Base-by-base conservation (phyloP, 2,888 invertebrate genomes). In the Drosophila algonquin region DNA sequence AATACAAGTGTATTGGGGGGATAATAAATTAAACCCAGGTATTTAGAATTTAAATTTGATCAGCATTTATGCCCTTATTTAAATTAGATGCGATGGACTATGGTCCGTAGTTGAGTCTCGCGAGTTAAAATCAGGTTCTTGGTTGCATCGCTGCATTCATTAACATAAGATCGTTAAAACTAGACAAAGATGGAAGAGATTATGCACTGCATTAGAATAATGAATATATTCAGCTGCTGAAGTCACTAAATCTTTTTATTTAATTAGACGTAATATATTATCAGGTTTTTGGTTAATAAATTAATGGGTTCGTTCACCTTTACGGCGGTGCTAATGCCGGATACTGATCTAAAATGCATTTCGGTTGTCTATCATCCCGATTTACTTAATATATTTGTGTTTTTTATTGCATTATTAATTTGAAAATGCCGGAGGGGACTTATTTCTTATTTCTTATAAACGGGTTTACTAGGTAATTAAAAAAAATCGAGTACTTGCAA, bases 381-480 rank as follows among this genome's bases (percentile, higher is more conserved):
- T 21, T 40, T 62, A 47, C n/a, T 47, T 30, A 32, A n/a, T 21
- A 24, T 18, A 45, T 40, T 55, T 16, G 24, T 55, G 24, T 21
- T 47, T 32, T 44, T 55, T 52, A 44, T 52, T 18, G 18, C 60
- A 52, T 47, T 44, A 40, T 24, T 52, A 18, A 51, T 50, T 16
- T 27, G n/a, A 30, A 21, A 40, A 18, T 16, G 18, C 30, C 21
- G 6, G 30, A 24, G 24, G 30, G 27, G n/a, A 3, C 3, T 8
- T 30, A n/a, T n/a, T n/a, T n/a, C n/a, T 69, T 59, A 18, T 59
- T 40, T 50, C 10, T 56, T 54, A 61, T 12, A 62, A 72, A 71
- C 73, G 10, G 48, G 57, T 58, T 51, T 58, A 45, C 9, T 7
- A 55, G 3, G 40, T 35, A 6, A 44, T 54, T 64, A 5, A 35